Evolutionary conservation across 2,113 vertebrate species (phyloP).

Genomic region (Gobio gobio): DNA sequence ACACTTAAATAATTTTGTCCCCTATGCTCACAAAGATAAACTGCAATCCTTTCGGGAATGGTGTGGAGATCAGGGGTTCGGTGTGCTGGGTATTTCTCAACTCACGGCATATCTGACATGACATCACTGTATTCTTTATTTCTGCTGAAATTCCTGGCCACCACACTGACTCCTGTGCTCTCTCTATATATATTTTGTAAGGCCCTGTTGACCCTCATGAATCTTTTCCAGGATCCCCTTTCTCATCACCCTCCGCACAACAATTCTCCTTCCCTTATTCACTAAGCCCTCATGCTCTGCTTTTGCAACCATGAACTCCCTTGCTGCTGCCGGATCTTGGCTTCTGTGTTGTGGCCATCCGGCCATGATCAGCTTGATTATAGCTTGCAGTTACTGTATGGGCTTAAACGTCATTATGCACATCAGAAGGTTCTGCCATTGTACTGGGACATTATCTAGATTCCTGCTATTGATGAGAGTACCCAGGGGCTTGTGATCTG

Average conservation of each 20-base stretch:
- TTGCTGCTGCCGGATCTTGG: not conserved
- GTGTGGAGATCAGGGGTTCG: conserved; percentile 47
- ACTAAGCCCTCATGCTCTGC: conserved; percentile 29
- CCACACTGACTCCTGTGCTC: conserved; percentile 45
- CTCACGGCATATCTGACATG: conserved; percentile 32
- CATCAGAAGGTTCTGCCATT: conserved; percentile 60
- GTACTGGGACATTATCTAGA: conserved; percentile 53
- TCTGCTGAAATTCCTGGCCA: conserved; percentile 46
- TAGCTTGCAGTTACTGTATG: not conserved
- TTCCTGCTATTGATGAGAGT: conserved; percentile 58
- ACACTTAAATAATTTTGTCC: conserved; percentile 32
- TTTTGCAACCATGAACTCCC: conserved; percentile 16
- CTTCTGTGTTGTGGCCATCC: conserved; percentile 37
- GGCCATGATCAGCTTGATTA: conserved; percentile 18
- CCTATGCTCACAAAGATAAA: conserved; percentile 35
- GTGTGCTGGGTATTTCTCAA: conserved; percentile 44
- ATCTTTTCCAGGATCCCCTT: conserved; percentile 45
- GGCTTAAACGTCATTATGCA: conserved; percentile 42
- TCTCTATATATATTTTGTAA: conserved; percentile 42
- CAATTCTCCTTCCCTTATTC: conserved; percentile 1
- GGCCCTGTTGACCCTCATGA: conserved; percentile 49
- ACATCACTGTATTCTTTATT: not conserved
- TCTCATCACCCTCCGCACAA: conserved; percentile 38
- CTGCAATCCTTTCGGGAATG: conserved; percentile 24
- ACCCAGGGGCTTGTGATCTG: conserved; percentile 56